phyloP scores from a whole-genome alignment of 2,797 vertebrate species.

The Pseudomugil tenellus region DNA sequence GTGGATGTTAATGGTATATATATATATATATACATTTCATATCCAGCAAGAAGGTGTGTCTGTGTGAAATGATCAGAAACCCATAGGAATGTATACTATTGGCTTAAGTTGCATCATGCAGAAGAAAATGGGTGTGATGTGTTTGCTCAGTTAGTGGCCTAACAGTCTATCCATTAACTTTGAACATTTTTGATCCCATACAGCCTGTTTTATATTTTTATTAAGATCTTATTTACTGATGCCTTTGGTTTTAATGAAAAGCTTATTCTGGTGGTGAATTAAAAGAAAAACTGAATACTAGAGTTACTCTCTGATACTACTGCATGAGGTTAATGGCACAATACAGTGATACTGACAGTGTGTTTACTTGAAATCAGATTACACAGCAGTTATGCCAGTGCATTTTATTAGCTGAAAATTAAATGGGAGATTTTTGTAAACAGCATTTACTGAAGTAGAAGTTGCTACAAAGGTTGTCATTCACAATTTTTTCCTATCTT shows the following conservation, averaged over 20 bases:
- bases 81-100: conserved; percentile 26
- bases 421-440: no score
- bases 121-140: conserved; percentile 28
- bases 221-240: neutral
- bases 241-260: conserved; percentile 1
- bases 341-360: neutral
- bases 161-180: conserved; percentile 26
- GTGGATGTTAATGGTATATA: conserved; percentile 38
- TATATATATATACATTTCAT: conserved; percentile 7
- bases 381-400: neutral
- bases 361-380: neutral
- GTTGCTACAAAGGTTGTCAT: neutral
- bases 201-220: neutral
- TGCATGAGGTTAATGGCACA: neutral
- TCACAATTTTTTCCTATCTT: neutral
- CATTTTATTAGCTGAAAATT: no score
- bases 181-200: conserved; percentile 15
- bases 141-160: conserved; percentile 12
- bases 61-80: conserved; percentile 53
- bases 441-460: no score
- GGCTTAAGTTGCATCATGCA: conserved; percentile 31
- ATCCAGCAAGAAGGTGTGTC: conserved; percentile 42
- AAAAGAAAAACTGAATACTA: neutral
- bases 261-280: no score
- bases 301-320: neutral